Percentiles rank a stretch among this genome's conserved stretches.
Conservation (phyloP, 2,888 invertebrate species). For the Hedya salicella region DNA sequence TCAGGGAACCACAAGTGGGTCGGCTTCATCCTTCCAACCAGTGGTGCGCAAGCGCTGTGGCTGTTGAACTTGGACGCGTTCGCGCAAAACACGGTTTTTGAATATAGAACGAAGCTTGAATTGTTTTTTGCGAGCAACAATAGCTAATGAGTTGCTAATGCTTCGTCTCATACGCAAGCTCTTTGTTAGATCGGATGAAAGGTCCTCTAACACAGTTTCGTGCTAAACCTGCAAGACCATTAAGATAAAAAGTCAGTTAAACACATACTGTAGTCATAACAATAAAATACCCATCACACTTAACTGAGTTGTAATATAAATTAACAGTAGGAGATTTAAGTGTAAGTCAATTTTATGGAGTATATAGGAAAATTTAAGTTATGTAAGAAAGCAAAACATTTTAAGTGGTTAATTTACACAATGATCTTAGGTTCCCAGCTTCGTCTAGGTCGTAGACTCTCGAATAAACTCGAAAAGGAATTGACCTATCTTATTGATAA, state of each 20-base stretch:
- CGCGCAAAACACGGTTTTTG: conserved; percentile 77
- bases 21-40: conserved; percentile 80
- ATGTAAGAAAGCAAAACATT: background rate
- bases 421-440: too few relatives aligned
- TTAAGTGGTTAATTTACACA: too few relatives aligned
- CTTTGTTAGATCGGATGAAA: conserved; percentile 27
- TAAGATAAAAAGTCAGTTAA: background rate
- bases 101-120: conserved; percentile 65
- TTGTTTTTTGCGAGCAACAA: conserved; percentile 47
- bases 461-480: too few relatives aligned
- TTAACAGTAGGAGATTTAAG: background rate
- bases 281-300: background rate
- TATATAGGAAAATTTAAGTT: background rate
- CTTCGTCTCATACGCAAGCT: conserved; percentile 15
- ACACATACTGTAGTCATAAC: background rate
- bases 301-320: background rate
- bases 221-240: background rate
- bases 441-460: too few relatives aligned
- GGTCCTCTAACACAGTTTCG: conserved; percentile 16
- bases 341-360: background rate
- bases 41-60: conserved; percentile 57
- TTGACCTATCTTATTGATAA: too few relatives aligned
- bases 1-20: conserved; percentile 84
- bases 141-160: conserved; percentile 28
- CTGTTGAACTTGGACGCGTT: conserved; percentile 79